Percentiles rank a stretch among this genome's conserved stretches.
Evolutionary conservation across 2,113 vertebrate genomes (phyloP).

Genomic region (Pelmatolapia mariae): DNA sequence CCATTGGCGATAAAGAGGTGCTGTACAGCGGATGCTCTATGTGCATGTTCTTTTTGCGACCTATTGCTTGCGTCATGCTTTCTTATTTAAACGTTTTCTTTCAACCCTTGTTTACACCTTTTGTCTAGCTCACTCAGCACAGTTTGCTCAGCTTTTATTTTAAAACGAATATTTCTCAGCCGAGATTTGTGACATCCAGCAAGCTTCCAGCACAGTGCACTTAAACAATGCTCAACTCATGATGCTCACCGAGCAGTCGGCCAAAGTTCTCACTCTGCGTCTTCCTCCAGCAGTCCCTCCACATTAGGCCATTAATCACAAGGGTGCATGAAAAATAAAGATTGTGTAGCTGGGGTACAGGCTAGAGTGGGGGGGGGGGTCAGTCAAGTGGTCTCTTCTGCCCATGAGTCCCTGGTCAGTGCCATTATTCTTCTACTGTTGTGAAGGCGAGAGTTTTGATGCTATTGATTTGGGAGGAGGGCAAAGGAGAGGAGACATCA

Average conservation of each 20-base stretch:
- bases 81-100: not conserved
- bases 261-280: conserved; percentile 9
- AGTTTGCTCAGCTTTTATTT: not conserved
- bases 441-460: conserved; percentile 52
- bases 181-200: not conserved
- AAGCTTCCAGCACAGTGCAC: not conserved
- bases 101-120: not conserved
- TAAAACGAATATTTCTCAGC: not conserved
- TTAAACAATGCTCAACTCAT: not conserved
- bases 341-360: not conserved
- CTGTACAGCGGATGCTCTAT: not conserved
- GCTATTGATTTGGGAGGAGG: conserved; percentile 58
- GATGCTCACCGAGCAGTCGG: not conserved
- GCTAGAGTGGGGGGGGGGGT: not conserved
- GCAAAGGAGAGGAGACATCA: conserved; percentile 15
- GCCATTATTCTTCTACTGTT: conserved; percentile 56
- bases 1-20: not conserved
- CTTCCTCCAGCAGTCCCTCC: not conserved
- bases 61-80: not conserved
- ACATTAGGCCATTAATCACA: conserved; percentile 45
- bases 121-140: not conserved
- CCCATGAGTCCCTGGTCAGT: conserved; percentile 23
- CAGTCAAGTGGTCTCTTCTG: conserved; percentile 40
- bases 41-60: not conserved
- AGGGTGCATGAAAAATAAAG: conserved; percentile 18